Base-by-base conservation (phyloP, 2,888 invertebrate species). In the Corythucha ciliata region DNA sequence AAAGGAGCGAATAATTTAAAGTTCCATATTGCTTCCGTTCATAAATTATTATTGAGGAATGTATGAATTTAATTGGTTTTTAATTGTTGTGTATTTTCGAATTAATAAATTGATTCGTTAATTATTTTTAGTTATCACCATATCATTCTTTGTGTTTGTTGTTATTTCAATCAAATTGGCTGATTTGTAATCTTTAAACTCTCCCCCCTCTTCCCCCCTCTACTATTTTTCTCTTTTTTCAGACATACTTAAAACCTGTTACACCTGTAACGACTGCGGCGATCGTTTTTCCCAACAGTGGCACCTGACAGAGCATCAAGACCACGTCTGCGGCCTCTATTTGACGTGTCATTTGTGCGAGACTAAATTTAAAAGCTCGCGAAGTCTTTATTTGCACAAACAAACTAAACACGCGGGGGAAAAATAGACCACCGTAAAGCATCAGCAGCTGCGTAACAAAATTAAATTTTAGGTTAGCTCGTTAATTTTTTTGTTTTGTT, bases 301-400 rank as follows among this genome's bases (percentile, higher is more conserved):
- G 7, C 22, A 40, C 21, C 50, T 52, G n/a, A 22, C 21, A 7
- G 54, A 45, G 21, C 56, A 57, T 44, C 37, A 44, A 24, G 45
- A 40, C 36, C 48, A 52, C 16, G 56, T 54, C 37, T 57, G 56
- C 49, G 56, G 56, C 14, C 41, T 32, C 18, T 25, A 26, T 2
- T 48, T 54, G 33, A 10, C 29, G 26, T 57, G 56, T 45, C 45
- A 33, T 4, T n/a, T 48, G 27, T 57, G 56, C 25, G 29, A 26
- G 25, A 50, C n/a, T n/a, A n/a, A n/a, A n/a, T n/a, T n/a, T n/a
- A n/a, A n/a, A n/a, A n/a, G n/a, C n/a, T n/a, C n/a, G n/a, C n/a
- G n/a, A n/a, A n/a, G n/a, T n/a, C n/a, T n/a, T n/a, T n/a, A n/a
- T n/a, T n/a, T n/a, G n/a, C n/a, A n/a, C n/a, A n/a, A n/a, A n/a